Evolutionary conservation across 2,888 invertebrate species (phyloP).

Genomic region (Lacanobia oleracea): DNA sequence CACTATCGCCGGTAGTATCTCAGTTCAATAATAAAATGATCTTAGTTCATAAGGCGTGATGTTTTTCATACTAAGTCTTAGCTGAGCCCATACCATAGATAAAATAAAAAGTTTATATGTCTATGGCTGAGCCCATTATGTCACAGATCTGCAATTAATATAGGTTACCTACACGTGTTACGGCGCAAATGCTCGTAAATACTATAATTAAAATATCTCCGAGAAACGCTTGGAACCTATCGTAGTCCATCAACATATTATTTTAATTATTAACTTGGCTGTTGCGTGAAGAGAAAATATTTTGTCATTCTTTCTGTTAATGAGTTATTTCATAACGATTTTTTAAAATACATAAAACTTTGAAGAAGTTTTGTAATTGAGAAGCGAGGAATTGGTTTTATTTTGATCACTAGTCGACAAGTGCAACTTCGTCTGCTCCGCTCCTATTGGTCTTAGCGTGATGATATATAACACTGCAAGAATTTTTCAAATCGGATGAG

Average conservation of each 20-base stretch:
- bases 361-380: background rate
- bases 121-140: conserved; percentile 11
- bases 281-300: background rate
- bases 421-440: too few species aligned
- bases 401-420: too few species aligned
- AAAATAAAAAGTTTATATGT: too few species aligned
- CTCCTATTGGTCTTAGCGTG: too few species aligned
- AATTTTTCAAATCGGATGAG: too few species aligned
- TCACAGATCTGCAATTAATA: conserved; percentile 3
- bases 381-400: background rate
- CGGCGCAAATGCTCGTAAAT: conserved; percentile 14
- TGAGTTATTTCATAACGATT: background rate
- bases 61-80: background rate
- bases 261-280: conserved; percentile 25
- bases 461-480: too few species aligned
- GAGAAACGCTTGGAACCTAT: conserved; percentile 36
- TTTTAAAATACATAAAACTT: background rate
- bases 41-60: background rate
- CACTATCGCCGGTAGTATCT: too few species aligned
- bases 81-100: background rate
- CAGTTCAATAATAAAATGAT: too few species aligned
- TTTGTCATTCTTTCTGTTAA: background rate
- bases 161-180: conserved; percentile 18
- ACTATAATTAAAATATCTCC: conserved; percentile 42
- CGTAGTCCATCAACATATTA: conserved; percentile 39